Conservation (phyloP, 2,797 vertebrate genomes). For the Myiotriccus ornatus region DNA sequence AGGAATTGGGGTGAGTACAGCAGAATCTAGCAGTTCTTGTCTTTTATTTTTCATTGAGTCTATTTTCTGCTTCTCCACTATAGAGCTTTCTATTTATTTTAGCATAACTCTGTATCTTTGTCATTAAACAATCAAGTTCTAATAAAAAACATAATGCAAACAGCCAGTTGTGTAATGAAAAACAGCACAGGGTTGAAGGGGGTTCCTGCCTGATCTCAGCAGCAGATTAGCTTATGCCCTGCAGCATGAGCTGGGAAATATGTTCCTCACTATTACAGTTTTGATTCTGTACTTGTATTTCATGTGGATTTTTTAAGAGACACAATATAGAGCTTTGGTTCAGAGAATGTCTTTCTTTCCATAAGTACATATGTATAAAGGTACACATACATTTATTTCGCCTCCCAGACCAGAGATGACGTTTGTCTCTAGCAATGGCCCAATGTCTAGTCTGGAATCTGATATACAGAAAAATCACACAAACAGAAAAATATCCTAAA, state of each 20-base stretch:
- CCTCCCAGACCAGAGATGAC: not conserved
- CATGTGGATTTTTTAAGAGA: conserved; percentile 28
- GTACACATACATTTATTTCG: not conserved
- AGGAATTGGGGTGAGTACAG: not conserved
- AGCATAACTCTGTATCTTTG: conserved; percentile 37
- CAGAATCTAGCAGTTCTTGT: not conserved
- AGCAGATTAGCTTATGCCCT: conserved; percentile 54
- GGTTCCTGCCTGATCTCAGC: conserved; percentile 33
- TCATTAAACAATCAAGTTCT: conserved; percentile 58
- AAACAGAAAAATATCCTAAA: not conserved
- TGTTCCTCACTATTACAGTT: not conserved
- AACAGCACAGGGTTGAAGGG: conserved; percentile 27
- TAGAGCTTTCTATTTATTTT: conserved; percentile 42
- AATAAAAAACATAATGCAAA: conserved; percentile 56
- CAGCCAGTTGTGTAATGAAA: conserved; percentile 53
- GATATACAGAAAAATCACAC: not conserved
- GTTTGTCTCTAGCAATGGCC: not conserved
- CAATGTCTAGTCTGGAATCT: not conserved
- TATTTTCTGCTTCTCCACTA: conserved; percentile 1
- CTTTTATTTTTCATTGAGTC: conserved; percentile 12
- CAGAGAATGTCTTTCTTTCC: not conserved
- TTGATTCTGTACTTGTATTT: conserved; percentile 14
- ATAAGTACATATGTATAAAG: not conserved
- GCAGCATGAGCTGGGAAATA: conserved; percentile 31
- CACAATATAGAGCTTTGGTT: not conserved